Evolutionary conservation across 2,797 vertebrate genomes (phyloP).

Genomic region (Lagodon rhomboides): DNA sequence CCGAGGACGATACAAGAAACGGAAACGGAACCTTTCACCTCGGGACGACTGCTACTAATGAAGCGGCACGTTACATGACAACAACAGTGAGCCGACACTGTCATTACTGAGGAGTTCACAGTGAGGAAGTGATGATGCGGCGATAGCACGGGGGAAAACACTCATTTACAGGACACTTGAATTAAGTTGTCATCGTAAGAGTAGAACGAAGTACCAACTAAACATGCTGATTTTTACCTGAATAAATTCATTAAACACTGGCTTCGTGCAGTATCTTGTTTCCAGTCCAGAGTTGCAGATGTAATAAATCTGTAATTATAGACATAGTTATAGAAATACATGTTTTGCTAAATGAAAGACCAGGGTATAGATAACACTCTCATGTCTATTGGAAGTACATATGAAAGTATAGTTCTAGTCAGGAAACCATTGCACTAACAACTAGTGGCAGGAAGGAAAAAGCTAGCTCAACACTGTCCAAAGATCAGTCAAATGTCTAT

Average conservation of each 20-base stretch:
- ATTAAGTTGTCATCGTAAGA: no score
- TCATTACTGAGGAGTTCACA: not conserved
- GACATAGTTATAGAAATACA: no score
- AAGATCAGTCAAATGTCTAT: no score
- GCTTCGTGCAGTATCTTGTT: not conserved
- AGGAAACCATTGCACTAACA: no score
- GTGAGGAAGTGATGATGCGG: not conserved
- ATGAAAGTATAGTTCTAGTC: no score
- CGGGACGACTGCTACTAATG: not conserved
- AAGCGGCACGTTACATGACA: not conserved
- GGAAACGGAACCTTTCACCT: not conserved
- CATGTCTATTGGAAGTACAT: no score
- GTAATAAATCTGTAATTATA: not conserved
- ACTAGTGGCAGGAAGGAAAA: no score
- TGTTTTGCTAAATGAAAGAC: no score
- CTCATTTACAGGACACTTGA: not conserved
- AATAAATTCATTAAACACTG: not conserved
- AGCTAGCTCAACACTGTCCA: no score
- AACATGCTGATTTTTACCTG: not conserved
- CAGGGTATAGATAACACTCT: no score
- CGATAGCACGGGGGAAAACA: not conserved
- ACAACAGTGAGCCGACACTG: not conserved
- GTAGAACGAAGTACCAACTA: no score
- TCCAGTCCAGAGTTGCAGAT: not conserved
- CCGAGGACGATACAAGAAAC: not conserved